These are phyloP conservation scores for Rutilus rutilus DNA, from an alignment of 2,113 vertebrate genomes.

Conservation along the genomic window DNA sequence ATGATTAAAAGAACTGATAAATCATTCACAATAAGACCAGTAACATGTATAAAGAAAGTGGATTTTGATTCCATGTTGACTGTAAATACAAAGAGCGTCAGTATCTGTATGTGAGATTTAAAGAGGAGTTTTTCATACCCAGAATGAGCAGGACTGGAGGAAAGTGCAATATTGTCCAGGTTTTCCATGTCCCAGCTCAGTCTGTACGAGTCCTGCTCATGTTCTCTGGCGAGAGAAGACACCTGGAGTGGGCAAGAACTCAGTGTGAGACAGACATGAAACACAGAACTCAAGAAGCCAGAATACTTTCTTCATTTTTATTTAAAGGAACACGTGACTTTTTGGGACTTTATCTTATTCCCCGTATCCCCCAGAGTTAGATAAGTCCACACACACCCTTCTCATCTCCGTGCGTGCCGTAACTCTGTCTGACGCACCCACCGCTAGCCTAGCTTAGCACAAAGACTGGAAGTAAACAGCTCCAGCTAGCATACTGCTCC, in stretches of 20 bases:
- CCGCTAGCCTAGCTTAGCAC: too few species aligned
- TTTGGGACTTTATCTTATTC: too few species aligned
- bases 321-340: too few species aligned
- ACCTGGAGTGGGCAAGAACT: slow-evolving; percentile 68
- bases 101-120: not conserved
- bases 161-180: slow-evolving; percentile 94
- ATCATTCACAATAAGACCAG: not conserved
- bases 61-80: not conserved
- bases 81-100: not conserved
- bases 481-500: too few species aligned
- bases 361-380: too few species aligned
- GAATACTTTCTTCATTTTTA: not conserved
- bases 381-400: too few species aligned
- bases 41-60: not conserved
- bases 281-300: not conserved
- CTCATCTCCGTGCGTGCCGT: too few species aligned
- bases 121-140: slow-evolving; percentile 78
- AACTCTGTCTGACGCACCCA: too few species aligned
- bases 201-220: slow-evolving; percentile 85
- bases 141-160: slow-evolving; percentile 93
- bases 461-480: too few species aligned
- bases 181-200: slow-evolving; percentile 87
- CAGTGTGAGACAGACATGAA: not conserved
- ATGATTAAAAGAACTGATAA: too few species aligned
- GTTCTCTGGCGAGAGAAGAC: slow-evolving; percentile 81